Base-by-base conservation (phyloP, 1,140 invertebrate genomes). In the Drosophila pandora region DNA sequence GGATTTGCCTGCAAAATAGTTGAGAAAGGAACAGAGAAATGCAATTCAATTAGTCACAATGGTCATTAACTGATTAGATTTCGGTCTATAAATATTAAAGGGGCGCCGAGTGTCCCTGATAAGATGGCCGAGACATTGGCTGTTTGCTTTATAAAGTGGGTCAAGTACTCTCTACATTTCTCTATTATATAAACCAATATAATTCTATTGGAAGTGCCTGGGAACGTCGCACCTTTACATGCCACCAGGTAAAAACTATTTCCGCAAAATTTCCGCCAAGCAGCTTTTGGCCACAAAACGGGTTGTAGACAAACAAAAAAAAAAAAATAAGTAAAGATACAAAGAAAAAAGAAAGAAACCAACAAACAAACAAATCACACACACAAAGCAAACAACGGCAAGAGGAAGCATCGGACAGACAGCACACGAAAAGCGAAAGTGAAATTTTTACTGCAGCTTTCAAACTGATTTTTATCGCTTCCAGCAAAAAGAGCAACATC, bases 1-100 rank as follows among this genome's bases (percentile, higher is more conserved):
- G 67, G 93, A 94, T 92, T 94, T 94, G 90, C 93, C 94, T 94
- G 93, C 68, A 93, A 93, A 72, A 58, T n/a, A 56, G 23, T 32
- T 4, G 13, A 17, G 22, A 23, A 62, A 43, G 55, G 45, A 41
- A 41, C 39, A 3, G 55, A 45, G 28, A 21, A 52, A 59, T 47
- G 2, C 28, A 28, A 23, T n/a, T 34, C 45, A 30, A 47, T 62
- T 63, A 71, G 52, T 71, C 25, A 39, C 21, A 22, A 3, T 9
- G 37, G 60, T 43, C 30, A 57, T 17, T 10, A 57, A 28, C n/a
- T 56, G 41, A 69, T 69, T 28, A 39, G 39, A 49, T 52, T 28
- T 9, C 7, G 12, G 4, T 37, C 21, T 39, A 60, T 39, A 43
- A 21, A 56, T 12, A 30, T 2, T 17, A 6, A 53, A 47, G 28